Conservation (phyloP, 2,113 vertebrate genomes). For the Scomber colias region DNA sequence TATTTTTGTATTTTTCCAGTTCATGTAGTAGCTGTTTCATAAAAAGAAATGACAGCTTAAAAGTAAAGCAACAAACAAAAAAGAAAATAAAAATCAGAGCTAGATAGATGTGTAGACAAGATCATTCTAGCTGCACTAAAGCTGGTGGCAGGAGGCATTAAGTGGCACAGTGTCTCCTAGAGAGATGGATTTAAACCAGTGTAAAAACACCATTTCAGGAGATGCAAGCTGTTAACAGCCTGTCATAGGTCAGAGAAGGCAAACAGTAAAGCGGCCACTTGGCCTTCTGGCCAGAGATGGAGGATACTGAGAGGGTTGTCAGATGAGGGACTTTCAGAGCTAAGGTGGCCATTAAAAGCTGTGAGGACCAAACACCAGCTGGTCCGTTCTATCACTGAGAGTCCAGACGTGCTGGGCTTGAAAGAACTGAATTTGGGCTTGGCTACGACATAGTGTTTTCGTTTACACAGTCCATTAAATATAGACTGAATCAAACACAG, state of each 20-base stretch:
- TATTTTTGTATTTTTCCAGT: neutral
- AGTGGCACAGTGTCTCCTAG: conserved; percentile 16
- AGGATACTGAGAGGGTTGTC: conserved; percentile 37
- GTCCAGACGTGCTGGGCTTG: conserved; percentile 12
- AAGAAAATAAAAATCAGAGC: neutral
- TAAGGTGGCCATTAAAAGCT: conserved; percentile 49
- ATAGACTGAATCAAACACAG: conserved; percentile 21
- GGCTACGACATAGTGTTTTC: neutral
- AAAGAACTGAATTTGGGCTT: conserved; percentile 11
- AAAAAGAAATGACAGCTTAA: conserved; percentile 56
- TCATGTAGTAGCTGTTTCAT: conserved; percentile 69
- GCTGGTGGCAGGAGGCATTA: conserved; percentile 5
- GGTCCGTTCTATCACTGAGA: conserved; percentile 4
- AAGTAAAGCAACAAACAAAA: neutral
- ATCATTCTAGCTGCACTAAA: conserved; percentile 28
- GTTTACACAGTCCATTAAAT: conserved; percentile 38
- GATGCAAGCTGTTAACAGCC: conserved; percentile 32
- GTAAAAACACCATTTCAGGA: conserved; percentile 33
- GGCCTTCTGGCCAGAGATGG: conserved; percentile 34
- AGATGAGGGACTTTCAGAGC: conserved; percentile 45
- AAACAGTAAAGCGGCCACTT: conserved; percentile 24
- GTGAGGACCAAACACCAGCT: conserved; percentile 38
- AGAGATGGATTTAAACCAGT: conserved; percentile 34
- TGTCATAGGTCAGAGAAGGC: conserved; percentile 20
- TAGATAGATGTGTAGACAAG: neutral